Evolutionary conservation across 2,113 vertebrate species (phyloP), one percentile per base, ranked within the genome.

Genomic region (Gila orcuttii): DNA sequence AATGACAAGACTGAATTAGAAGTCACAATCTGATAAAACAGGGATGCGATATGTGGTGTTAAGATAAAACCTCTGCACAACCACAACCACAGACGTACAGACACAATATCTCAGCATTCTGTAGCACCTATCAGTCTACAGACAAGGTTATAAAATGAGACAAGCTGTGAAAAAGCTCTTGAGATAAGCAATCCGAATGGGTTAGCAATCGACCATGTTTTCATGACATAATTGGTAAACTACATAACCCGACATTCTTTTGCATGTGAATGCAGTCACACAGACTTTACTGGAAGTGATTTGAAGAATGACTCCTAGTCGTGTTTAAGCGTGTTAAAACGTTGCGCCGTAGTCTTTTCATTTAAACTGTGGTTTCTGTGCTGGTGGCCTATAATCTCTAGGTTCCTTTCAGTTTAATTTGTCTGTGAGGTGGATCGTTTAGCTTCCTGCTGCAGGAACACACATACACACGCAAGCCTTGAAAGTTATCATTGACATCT

Each of bases 291-390:
- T 50, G 71, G 71, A 47, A 75, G 71, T 25, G 71, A 50, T n/a
- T 8, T 47, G 71, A 75, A 75, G 42, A 75, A 75, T 75, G 5
- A 75, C 71, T 74, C 42, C 71, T 50, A 36, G 75, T 78, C 75
- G 21, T 78, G 75, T 78, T 31, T 59, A 71, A 88, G 86, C 68
- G 69, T 84, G 85, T 88, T 88, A 81, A 57, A 86, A 84, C 69
- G 62, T 25, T 52, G 55, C 47, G 76, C 87, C 36, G 55, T 77
- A 86, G 86, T 86, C 83, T 85, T 88, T 77, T 86, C 82, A 86
- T 86, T 88, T 88, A 88, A 88, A 81, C 85, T 86, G 80, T 77
- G 87, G 87, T 88, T 88, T 88, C 71, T 81, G 79, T 71, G 82
- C 82, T 84, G 87, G 69, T 86, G 87, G 82, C 86, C 87, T 85